Percentiles rank a stretch among this genome's conserved stretches.
These are phyloP conservation scores for Pyrocephalus nanus DNA, from an alignment of 2,797 vertebrate species.

Conservation along the genomic window DNA sequence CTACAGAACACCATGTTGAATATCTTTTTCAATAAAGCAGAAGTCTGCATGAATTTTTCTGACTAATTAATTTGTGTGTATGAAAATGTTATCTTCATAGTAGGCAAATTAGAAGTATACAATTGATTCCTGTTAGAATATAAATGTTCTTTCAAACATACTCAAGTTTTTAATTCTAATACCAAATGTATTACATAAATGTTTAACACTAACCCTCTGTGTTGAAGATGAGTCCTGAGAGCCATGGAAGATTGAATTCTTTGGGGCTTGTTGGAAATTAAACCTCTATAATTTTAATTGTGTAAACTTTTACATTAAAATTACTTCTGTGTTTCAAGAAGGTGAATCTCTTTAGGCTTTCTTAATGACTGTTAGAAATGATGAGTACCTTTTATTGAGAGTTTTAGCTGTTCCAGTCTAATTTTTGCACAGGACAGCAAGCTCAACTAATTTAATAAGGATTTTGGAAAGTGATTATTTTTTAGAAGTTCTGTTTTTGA, in stretches of 20 bases:
- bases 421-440: conserved; percentile 62
- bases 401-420: conserved; percentile 60
- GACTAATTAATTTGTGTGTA: conserved; percentile 55
- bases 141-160: conserved; percentile 54
- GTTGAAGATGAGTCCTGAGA: conserved; percentile 55
- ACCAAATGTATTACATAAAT: conserved; percentile 48
- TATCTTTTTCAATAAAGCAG: conserved; percentile 10
- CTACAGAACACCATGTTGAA: not conserved
- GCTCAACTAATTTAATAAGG: not conserved
- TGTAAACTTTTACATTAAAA: conserved; percentile 72
- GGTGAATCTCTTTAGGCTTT: conserved; percentile 30
- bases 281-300: conserved; percentile 70
- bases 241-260: conserved; percentile 68
- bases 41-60: conserved; percentile 36
- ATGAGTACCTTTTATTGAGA: conserved; percentile 57
- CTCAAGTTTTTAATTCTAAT: conserved; percentile 51
- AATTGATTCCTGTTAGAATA: conserved; percentile 43
- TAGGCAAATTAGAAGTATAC: conserved; percentile 33
- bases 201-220: conserved; percentile 38
- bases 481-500: not conserved
- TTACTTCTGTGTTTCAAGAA: conserved; percentile 71
- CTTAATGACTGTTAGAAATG: conserved; percentile 66
- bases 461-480: not conserved
- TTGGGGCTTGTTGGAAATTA: conserved; percentile 71
- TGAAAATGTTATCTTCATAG: conserved; percentile 53